Base-by-base conservation (phyloP, 1,140 invertebrate species). In the Coptotermes formosanus region DNA sequence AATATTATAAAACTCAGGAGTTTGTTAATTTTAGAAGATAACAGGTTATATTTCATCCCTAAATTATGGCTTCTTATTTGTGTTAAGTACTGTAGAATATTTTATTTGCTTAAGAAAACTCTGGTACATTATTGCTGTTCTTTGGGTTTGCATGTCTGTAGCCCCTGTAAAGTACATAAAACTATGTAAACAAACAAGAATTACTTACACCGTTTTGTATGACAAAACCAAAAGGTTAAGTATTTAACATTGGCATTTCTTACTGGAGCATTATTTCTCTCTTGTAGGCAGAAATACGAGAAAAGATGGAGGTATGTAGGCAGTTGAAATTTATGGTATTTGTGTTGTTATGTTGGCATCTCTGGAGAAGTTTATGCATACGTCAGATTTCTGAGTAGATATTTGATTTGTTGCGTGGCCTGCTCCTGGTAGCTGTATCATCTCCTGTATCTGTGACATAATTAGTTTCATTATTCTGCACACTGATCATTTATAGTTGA, bases 211-310 rank as follows among this genome's bases (percentile, higher is more conserved):
- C n/a, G n/a, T 55, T 55, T 11, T 55, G 19, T 55, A 11, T 19
- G 52, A 19, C 9, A 55, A 55, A 55, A n/a, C 64, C 52, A 55
- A n/a, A n/a, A n/a, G 64, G 19, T 69, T n/a, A 30, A 30, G n/a
- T 45, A 45, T 84, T 55, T 12, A 2, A 14, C 4, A 84, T 30
- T 25, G 25, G 55, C 16, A n/a, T 45, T n/a, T 52, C 11, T 52
- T 83, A 59, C 45, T 16, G 55, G 83, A 84, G 23, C 45, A 84
- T 84, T 59, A 84, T 84, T 84, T 82, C 91, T 90, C 89, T 89
- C 90, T 92, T 92, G 91, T 91, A 95, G 94, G 93, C 91, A 94
- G 92, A 94, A 94, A 91, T 94, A 95, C 92, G 94, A 95, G 91
- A 93, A 93, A 89, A 91, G 91, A 90, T 95, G 94, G 94, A 95